These are phyloP conservation scores for Tipula vernalis DNA, from an alignment of 2,888 invertebrate genomes.

Conservation along the genomic window DNA sequence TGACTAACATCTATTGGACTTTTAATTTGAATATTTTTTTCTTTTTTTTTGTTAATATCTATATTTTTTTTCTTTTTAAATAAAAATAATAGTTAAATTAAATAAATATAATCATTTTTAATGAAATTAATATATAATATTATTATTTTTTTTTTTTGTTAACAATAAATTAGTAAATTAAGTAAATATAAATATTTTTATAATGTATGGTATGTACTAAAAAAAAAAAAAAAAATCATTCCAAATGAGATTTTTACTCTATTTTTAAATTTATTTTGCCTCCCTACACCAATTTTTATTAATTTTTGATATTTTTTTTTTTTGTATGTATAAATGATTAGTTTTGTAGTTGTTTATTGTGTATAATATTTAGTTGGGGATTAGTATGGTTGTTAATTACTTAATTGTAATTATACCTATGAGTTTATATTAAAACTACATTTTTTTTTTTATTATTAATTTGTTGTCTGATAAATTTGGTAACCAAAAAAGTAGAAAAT, in stretches of 20 bases:
- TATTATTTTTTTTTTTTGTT: too few species aligned
- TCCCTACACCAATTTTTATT: background rate
- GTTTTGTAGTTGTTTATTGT: background rate
- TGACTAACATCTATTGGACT: constrained; percentile 4
- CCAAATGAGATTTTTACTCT: background rate
- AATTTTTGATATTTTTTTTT: background rate
- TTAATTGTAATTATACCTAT: background rate
- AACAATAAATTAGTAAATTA: constrained; percentile 4
- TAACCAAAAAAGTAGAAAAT: background rate
- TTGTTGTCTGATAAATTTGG: background rate
- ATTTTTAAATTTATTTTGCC: background rate
- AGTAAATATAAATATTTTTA: background rate
- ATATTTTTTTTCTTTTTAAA: background rate
- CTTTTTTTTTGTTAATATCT: background rate
- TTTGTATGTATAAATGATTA: background rate
- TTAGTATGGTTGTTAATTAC: background rate
- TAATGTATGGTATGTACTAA: background rate
- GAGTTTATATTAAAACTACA: background rate
- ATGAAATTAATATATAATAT: background rate
- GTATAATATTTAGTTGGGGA: background rate
- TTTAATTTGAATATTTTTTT: background rate
- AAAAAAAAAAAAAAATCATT: background rate
- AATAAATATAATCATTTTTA: background rate
- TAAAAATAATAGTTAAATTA: background rate
- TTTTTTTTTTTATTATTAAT: background rate